Conservation (phyloP, 1,140 invertebrate genomes). For the Trachymyrmex cornetzi region DNA sequence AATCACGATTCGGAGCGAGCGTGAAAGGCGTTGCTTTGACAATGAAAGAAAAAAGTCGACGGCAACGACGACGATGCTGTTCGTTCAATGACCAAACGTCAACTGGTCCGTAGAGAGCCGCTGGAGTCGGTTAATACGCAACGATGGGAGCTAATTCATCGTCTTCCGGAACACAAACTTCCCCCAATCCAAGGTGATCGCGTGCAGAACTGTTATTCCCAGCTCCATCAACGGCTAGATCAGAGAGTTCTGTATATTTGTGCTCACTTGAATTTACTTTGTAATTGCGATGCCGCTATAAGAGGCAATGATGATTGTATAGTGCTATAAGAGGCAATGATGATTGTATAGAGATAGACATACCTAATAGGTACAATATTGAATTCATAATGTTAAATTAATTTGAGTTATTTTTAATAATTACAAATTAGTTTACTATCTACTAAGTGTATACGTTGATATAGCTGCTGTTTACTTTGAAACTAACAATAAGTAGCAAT, state of each 20-base stretch:
- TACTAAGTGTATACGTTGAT: too few species aligned
- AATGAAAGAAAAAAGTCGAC: constrained; percentile 8
- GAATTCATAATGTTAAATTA: too few species aligned
- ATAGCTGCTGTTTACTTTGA: too few species aligned
- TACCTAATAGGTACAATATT: too few species aligned
- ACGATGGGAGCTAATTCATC: constrained; percentile 68
- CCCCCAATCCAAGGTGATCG: constrained; percentile 30
- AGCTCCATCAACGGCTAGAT: not conserved
- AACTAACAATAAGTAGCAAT: too few species aligned
- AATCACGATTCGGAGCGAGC: not conserved
- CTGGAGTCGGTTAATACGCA: constrained; percentile 71
- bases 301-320: not conserved
- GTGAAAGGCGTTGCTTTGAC: constrained; percentile 47
- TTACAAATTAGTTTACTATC: too few species aligned
- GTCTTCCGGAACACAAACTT: constrained; percentile 66
- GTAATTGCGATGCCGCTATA: not conserved
- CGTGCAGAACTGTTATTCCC: constrained; percentile 17
- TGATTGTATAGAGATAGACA: too few species aligned
- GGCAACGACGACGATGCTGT: constrained; percentile 39
- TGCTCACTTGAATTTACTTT: not conserved
- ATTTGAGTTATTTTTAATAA: too few species aligned
- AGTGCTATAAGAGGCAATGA: not conserved
- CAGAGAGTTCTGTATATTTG: not conserved
- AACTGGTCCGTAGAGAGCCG: constrained; percentile 71
- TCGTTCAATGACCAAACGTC: constrained; percentile 73